Evolutionary conservation across 2,797 vertebrate species (phyloP).

Genomic region (Sitta carolinensis): DNA sequence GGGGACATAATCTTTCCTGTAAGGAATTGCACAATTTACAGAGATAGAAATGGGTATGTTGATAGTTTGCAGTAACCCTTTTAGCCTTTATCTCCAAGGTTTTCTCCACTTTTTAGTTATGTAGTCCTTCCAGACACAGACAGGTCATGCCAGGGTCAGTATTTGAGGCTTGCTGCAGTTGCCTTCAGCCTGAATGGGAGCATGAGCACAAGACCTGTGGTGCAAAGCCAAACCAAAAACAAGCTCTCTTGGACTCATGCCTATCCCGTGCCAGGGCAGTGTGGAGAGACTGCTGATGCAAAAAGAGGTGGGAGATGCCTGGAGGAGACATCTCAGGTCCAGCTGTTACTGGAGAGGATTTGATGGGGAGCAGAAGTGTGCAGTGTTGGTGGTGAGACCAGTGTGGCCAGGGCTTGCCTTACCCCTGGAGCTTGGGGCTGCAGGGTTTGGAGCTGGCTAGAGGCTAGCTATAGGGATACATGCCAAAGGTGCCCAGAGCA

Average conservation of each 20-base stretch:
- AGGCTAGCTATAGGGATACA: fast-evolving
- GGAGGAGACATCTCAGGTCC: not conserved
- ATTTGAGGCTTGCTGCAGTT: not conserved
- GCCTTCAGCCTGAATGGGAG: not conserved
- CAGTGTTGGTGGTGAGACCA: not conserved
- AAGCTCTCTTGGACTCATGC: fast-evolving
- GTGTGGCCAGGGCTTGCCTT: not conserved
- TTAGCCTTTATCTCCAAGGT: not conserved
- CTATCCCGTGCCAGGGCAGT: not conserved
- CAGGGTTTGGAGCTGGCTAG: not conserved
- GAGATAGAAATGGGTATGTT: not conserved
- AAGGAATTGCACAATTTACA: not conserved
- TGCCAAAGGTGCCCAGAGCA: not conserved
- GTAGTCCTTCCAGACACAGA: not conserved
- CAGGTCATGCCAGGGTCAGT: fast-evolving
- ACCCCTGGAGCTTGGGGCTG: not conserved
- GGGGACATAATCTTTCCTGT: not conserved
- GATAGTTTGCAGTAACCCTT: not conserved
- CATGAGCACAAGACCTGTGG: fast-evolving
- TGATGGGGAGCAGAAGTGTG: not conserved
- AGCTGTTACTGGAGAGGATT: not conserved
- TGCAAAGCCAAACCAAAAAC: not conserved
- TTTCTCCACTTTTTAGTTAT: not conserved
- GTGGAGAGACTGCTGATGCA: not conserved
- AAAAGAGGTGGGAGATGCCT: not conserved